These are phyloP conservation scores for Unio delphinus DNA, from an alignment of 2,888 invertebrate species.

Conservation along the genomic window DNA sequence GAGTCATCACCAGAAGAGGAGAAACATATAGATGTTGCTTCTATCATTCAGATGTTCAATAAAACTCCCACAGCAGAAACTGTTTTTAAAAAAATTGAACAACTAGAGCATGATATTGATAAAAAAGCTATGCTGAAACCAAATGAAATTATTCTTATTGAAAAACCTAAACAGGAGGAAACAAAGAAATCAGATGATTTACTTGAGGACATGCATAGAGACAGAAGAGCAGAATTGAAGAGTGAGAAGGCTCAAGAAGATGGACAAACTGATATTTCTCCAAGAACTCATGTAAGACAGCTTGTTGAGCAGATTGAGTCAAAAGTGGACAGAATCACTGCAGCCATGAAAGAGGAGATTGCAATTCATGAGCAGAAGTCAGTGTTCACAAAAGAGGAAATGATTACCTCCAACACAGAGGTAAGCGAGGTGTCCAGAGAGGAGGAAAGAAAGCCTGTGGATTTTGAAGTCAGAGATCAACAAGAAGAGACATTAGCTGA, in stretches of 20 bases:
- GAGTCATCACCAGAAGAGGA: constrained; percentile 34
- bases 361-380: constrained; percentile 3
- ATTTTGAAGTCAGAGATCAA: constrained; percentile 3
- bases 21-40: constrained; percentile 38
- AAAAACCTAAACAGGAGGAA: no score
- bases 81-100: constrained; percentile 14
- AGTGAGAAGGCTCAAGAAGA: constrained; percentile 6
- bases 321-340: constrained; percentile 37
- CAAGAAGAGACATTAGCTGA: constrained; percentile 4
- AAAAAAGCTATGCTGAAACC: not conserved
- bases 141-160: no score
- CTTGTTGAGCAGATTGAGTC: constrained; percentile 46
- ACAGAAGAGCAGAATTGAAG: no score
- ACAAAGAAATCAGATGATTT: no score
- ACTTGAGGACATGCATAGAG: no score
- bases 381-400: not conserved
- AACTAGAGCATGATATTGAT: constrained; percentile 2
- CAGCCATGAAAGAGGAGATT: constrained; percentile 20
- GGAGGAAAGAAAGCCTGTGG: constrained; percentile 1
- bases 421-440: not conserved
- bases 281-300: constrained; percentile 28
- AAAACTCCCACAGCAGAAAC: constrained; percentile 26
- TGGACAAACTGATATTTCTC: constrained; percentile 16
- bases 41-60: constrained; percentile 52
- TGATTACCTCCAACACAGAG: not conserved